Evolutionary conservation across 64 coral and sea anemone genomes (phyloP), one percentile per base, ranked within the genome.

Genomic region (Pocillopora verrucosa): DNA sequence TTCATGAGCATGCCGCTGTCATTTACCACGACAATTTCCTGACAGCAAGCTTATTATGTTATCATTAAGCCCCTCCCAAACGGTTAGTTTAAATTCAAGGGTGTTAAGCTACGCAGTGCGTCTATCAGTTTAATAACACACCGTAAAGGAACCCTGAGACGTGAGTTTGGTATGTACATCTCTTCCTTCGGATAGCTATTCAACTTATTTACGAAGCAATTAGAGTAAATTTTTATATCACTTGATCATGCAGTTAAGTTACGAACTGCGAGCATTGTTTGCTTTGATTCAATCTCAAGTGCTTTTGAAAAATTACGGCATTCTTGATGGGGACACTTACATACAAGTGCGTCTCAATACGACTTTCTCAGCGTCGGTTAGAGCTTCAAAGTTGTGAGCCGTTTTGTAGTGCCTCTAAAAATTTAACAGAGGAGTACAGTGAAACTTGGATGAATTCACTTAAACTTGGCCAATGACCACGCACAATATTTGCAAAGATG

Each of bases 41-140:
- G 82, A 85, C 82, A 85, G 82, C 37, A 24, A 41, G 65, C 62
- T 85, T 85, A 85, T 85, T 85, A 85, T 85, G 82, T 85, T 85
- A 85, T 85, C 82, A 85, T 72, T 85, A 72, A 38, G 82, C 82
- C 82, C 51, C 82, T 85, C 82, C 82, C 82, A 72, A 41, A 20
- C 19, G 72, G 82, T 85, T 56, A 70, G 35, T 85, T 85, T 72
- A 85, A 85, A 72, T 69, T 85, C 57, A 81, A 14, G 34, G 24
- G 79, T 20, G 56, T 36, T 72, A 41, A 72, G 62, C 82, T 36
- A 56, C 82, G 82, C 22, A 85, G 51, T 41, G 25, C 41, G 19
- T 68, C 82, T 72, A 85, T n/a, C 63, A 72, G 64, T 85, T 72
- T 85, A 56, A 10, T 19, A 30, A 85, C 37, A 72, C 63, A 22